Base-by-base conservation (phyloP, 2,113 vertebrate species). In the Cebidichthys violaceus region DNA sequence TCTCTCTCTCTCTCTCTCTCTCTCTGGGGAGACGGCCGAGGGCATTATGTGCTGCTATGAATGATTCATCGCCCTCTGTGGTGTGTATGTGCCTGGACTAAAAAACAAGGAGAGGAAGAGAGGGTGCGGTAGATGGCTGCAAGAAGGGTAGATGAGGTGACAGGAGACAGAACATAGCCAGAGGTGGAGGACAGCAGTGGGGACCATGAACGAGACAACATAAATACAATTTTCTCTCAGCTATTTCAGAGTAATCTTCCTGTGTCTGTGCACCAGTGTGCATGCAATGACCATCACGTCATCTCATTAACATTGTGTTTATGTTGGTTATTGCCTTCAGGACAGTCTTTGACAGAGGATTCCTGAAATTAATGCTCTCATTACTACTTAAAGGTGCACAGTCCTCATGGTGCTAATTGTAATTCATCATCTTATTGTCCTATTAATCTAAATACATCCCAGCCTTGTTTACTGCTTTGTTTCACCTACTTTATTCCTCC, bases 21-120 rank as follows among this genome's bases (percentile, higher is more conserved):
- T 91, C 89, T 89, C 87, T 37, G 77, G 73, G 75, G 85, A 90
- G 79, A 66, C 68, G 75, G 78, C 82, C 47, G 90, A 81, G 82
- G 91, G 92, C 89, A 90, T 92, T 87, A 87, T 90, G 89, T 86
- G 89, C 88, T 57, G 88, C 84, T 90, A 92, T 94, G 90, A 94
- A 94, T 94, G 92, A 93, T 94, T 93, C 92, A 93, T 92, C 35
- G 33, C 74, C 57, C 85, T 80, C 84, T 68, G 50, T 89, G 80
- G 82, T 72, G 82, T 72, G 90, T 84, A 76, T 92, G 92, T 91
- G 92, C 85, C 62, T 37, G 60, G 89, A 93, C 90, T 93, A 54
- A 77, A 84, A 89, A 91, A 88, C 65, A 81, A 82, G 80, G 45
- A 75, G 62, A 29, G 33, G 62, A 55, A 35, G 61, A 75, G 50